Evolutionary conservation across 2,888 invertebrate species (phyloP), one percentile per base, ranked within the genome.

Genomic region (Portevinia maculata): DNA sequence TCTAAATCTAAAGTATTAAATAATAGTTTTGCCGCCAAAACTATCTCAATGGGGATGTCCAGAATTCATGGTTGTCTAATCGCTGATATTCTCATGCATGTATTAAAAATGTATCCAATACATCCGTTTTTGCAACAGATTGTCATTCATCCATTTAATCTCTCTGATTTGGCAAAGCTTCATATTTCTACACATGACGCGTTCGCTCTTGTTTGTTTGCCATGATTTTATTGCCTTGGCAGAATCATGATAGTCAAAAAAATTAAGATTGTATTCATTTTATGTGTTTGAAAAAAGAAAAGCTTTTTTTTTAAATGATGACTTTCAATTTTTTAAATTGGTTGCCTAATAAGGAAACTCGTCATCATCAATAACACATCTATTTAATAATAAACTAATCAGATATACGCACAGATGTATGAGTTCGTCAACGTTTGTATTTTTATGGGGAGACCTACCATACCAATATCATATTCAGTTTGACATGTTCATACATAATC

Each of bases 311-410:
- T 57, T 79, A 69, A 57, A 57, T 69, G 53, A 32, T 50, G 64
- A 70, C 70, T 65, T 69, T 81, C 70, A 75, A 70, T 81, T 75
- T 64, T 70, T 64, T 73, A 64, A 75, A 81, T 81, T 75, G 70
- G 75, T 39, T 65, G 69, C 59, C 76, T 81, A 81, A 75, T 70
- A 70, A 81, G 70, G 64, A 64, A 65, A 65, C 75, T 75, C 37
- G 64, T 19, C 75, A 75, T 65, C 76, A 76, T 81, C 81, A 81
- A 81, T 76, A 81, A 64, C 75, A 81, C 46, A 76, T 75, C 52
- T 62, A 81, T 70, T 81, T 75, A 76, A 75, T 70, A 75, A 64
- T 81, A 75, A 75, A 81, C 70, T 75, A 76, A 65, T 75, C 75
- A 75, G 64, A 79, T 53, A 52, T 46, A 59, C 50, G 50, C 50